Evolutionary conservation across 2,888 invertebrate genomes (phyloP), one percentile per base, ranked within the genome.

Genomic region (Ectemnius continuus): DNA sequence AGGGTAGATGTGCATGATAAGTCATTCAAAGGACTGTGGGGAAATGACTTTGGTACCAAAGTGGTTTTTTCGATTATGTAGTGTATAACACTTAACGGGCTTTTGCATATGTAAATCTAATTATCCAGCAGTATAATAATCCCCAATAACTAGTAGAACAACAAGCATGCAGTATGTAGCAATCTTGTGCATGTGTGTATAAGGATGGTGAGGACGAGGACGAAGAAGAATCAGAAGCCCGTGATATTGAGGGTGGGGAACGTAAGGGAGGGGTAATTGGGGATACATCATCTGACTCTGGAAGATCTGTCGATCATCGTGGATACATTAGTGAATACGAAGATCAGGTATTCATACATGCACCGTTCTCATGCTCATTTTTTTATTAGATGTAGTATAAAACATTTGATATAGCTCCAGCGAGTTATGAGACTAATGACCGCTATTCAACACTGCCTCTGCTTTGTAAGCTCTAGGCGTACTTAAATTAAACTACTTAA

Each of bases 141-240:
- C 59, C 52, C 16, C 48, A 73, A 52, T 78, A 74, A 82, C 75
- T 74, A 78, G 78, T 79, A 71, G 73, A 80, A 76, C 68, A 68
- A 80, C 70, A 77, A 83, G 88, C 87, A 89, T 87, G 88, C 85
- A 84, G 85, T 88, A 88, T 88, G 88, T 88, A 89, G 88, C 83
- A 86, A 85, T 84, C 81, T 88, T 88, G 87, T 89, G 90, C 90
- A 90, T 90, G 89, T 90, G 82, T 89, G 88, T 89, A 84, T 89
- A 90, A 90, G 90, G 89, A 89, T 84, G 88, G 87, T 87, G 90
- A 90, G 82, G 91, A 87, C 80, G 92, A 92, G 75, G 92, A 92
- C 62, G 93, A 92, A 80, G 93, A 88, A 78, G 87, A 87, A 79
- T 83, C 85, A 64, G 86, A 86, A 82, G 85, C 87, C 83, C 85